Evolutionary conservation across 2,888 invertebrate genomes (phyloP).

Genomic region (Plutella xylostella): DNA sequence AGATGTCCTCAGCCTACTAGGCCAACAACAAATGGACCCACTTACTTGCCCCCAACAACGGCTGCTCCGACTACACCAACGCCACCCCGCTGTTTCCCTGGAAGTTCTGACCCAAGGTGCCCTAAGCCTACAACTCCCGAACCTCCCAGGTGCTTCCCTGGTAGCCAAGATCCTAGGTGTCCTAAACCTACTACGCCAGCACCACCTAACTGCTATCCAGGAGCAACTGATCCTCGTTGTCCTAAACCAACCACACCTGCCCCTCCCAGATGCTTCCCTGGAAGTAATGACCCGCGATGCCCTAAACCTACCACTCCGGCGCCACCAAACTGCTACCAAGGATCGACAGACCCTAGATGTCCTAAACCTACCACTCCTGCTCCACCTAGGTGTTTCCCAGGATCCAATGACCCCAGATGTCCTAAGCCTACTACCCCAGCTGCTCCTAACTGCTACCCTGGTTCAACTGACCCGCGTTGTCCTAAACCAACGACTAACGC

Average conservation of each 20-base stretch:
- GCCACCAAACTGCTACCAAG: conserved; percentile 29
- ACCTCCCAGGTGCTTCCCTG: conserved; percentile 24
- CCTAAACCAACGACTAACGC: conserved; percentile 21
- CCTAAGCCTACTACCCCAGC: conserved; percentile 23
- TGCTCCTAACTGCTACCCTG: conserved; percentile 21
- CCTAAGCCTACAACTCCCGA: conserved; percentile 13
- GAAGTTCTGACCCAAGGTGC: conserved; percentile 18
- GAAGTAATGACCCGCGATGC: conserved; percentile 26
- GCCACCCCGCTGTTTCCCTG: conserved; percentile 26
- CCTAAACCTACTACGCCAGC: conserved; percentile 31
- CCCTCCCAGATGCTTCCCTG: conserved; percentile 27
- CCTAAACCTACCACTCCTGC: conserved; percentile 28
- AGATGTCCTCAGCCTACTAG: conserved; percentile 23
- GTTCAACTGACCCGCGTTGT: conserved; percentile 26
- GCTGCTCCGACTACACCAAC: conserved; percentile 27
- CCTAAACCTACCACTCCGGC: conserved; percentile 21
- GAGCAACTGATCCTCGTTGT: conserved; percentile 36
- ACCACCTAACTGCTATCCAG: conserved; percentile 25
- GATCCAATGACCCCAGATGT: conserved; percentile 40
- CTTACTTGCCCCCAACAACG: conserved; percentile 23
- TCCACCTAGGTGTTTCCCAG: conserved; percentile 31
- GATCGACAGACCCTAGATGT: conserved; percentile 29
- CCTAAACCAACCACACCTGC: conserved; percentile 22
- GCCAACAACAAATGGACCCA: conserved; percentile 17
- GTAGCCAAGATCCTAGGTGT: conserved; percentile 37